Percentiles rank a stretch among this genome's conserved stretches.
Conservation (phyloP, 2,113 vertebrate species). For the Aptenodytes forsteri region DNA sequence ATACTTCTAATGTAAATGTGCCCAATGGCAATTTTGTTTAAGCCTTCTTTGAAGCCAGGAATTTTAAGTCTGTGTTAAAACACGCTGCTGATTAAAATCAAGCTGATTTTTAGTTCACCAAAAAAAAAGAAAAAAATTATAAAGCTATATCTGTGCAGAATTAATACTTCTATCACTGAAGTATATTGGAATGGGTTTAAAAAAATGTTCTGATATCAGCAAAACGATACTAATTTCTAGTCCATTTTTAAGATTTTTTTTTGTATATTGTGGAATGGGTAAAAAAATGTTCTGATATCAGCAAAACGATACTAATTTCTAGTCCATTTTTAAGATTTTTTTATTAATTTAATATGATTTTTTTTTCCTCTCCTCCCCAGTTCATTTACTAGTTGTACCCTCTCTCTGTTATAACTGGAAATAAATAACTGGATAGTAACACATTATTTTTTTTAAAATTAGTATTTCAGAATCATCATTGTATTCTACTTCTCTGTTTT, state of each 20-base stretch:
- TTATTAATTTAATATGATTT: not conserved
- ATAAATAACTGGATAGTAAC: not conserved
- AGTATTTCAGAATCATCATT: not conserved
- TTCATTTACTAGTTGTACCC: not conserved
- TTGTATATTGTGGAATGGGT: not conserved
- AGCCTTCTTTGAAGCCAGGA: constrained; percentile 36
- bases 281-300: not conserved
- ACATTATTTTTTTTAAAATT: not conserved
- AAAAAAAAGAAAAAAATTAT: not conserved
- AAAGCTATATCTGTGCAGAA: not conserved
- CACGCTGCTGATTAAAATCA: constrained; percentile 26
- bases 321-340: not conserved
- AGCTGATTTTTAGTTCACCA: constrained; percentile 8
- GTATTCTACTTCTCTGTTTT: not conserved
- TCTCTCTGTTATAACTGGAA: not conserved
- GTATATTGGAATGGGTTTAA: not conserved
- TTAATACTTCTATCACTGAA: not conserved
- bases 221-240: not conserved
- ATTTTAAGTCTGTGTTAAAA: constrained; percentile 46
- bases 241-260: not conserved
- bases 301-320: not conserved
- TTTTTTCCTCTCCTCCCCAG: not conserved
- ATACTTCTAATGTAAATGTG: constrained; percentile 40
- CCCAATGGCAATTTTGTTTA: constrained; percentile 16
- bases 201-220: not conserved